phyloP scores from a whole-genome alignment of 2,113 vertebrate species.

The Gobius niger region DNA sequence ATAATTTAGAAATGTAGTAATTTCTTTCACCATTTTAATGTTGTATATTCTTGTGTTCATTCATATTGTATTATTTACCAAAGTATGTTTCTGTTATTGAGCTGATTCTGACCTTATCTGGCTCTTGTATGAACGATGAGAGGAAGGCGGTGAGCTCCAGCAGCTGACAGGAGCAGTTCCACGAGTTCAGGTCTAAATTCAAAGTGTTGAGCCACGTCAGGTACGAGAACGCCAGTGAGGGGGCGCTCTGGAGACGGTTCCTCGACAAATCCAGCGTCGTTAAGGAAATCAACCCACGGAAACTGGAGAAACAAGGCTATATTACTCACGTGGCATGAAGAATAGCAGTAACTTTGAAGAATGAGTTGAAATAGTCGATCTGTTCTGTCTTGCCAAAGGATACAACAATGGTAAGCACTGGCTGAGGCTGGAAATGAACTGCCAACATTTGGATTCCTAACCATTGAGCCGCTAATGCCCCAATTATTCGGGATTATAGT shows the following conservation, averaged over 20 bases:
- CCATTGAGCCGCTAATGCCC: too few species aligned
- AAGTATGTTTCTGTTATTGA: background rate
- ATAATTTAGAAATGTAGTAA: too few species aligned
- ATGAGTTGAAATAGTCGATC: too few species aligned
- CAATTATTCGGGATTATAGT: too few species aligned
- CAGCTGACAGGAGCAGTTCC: conserved; percentile 82
- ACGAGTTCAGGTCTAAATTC: conserved; percentile 77
- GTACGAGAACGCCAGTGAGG: conserved; percentile 71
- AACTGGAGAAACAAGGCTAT: conserved; percentile 42
- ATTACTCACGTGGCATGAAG: background rate
- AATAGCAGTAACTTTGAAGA: too few species aligned
- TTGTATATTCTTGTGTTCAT: too few species aligned
- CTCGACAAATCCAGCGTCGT: conserved; percentile 78
- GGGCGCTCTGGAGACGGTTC: conserved; percentile 74
- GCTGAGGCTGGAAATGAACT: too few species aligned
- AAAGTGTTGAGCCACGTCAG: conserved; percentile 74
- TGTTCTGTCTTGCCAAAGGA: too few species aligned
- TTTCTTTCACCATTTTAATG: too few species aligned
- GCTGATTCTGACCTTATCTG: conserved; percentile 41
- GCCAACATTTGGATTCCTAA: too few species aligned
- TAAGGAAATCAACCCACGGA: conserved; percentile 66
- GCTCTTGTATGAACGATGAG: conserved; percentile 70
- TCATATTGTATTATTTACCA: background rate
- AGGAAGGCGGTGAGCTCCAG: conserved; percentile 71
- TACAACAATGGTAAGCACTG: too few species aligned